Percentiles rank a stretch among this genome's conserved stretches.
Evolutionary conservation across 2,888 invertebrate genomes (phyloP).

Genomic region (Drosophila dives): DNA sequence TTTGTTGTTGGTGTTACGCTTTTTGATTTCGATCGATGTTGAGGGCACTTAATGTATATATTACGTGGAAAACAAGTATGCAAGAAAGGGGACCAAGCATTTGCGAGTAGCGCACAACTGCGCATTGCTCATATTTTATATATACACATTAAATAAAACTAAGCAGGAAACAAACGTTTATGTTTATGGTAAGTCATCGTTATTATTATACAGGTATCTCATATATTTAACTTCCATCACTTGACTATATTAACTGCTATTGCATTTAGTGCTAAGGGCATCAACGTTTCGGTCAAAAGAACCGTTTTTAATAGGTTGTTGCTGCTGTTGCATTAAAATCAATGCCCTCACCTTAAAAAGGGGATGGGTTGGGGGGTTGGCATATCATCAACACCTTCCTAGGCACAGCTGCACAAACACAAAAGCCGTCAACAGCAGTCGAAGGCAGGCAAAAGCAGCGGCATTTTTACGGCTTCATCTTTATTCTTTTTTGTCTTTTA

Average conservation of each 20-base stretch:
- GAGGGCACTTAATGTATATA: slow-evolving; percentile 59
- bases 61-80: slow-evolving; percentile 41
- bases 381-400: slow-evolving; percentile 74
- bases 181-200: slow-evolving; percentile 3
- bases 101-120: slow-evolving; percentile 67
- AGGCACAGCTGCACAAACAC: slow-evolving; percentile 68
- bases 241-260: neutral
- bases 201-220: neutral
- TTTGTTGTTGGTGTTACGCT: slow-evolving; percentile 80
- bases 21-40: slow-evolving; percentile 80
- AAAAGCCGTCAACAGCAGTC: slow-evolving; percentile 43
- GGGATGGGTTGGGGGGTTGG: slow-evolving; percentile 40
- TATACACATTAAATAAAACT: slow-evolving; percentile 13
- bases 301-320: slow-evolving; percentile 14
- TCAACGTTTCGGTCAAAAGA: slow-evolving; percentile 16
- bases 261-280: slow-evolving; percentile 23
- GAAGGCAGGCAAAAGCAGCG: slow-evolving; percentile 56
- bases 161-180: slow-evolving; percentile 1
- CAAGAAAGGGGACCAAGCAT: slow-evolving; percentile 62
- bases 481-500: slow-evolving; percentile 37
- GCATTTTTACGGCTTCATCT: slow-evolving; percentile 77
- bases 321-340: slow-evolving; percentile 54
- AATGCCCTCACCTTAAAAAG: slow-evolving; percentile 59
- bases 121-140: slow-evolving; percentile 63
- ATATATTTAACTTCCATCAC: neutral